These are phyloP conservation scores for Promerops cafer DNA, from an alignment of 2,113 vertebrate genomes.

Conservation along the genomic window DNA sequence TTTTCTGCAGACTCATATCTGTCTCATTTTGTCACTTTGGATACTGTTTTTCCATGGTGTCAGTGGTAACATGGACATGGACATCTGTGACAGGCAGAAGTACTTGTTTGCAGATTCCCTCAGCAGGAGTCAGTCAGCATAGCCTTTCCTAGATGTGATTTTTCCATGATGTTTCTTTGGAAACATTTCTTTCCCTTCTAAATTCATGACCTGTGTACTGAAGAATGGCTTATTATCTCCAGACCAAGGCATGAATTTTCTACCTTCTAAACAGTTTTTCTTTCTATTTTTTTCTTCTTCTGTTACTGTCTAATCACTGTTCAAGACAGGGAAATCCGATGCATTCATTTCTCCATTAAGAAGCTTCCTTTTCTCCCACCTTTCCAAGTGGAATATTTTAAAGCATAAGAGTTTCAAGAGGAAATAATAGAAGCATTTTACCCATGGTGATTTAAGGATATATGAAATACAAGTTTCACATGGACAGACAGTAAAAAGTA, in stretches of 20 bases:
- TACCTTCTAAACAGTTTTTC: not conserved
- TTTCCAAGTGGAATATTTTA: not conserved
- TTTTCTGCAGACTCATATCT: constrained; percentile 21
- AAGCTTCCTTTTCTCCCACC: not conserved
- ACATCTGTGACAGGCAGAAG: not conserved
- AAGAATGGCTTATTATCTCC: not conserved
- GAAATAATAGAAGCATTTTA: not conserved
- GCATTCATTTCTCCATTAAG: not conserved
- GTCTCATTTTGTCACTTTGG: constrained; percentile 24
- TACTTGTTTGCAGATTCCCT: not conserved
- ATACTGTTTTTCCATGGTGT: not conserved
- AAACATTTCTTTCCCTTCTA: not conserved
- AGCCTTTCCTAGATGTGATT: not conserved
- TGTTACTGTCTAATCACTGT: not conserved
- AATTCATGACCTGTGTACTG: not conserved
- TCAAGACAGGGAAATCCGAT: not conserved
- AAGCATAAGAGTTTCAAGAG: not conserved
- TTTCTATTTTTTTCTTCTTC: not conserved
- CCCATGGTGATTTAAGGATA: not conserved
- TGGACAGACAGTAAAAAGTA: not conserved
- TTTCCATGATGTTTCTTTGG: not conserved
- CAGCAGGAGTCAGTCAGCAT: not conserved
- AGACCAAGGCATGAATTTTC: not conserved
- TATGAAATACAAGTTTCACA: not conserved
- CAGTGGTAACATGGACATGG: not conserved